Evolutionary conservation across 1,140 invertebrate species (phyloP).

Genomic region (Macrotrachela quadricornifera): DNA sequence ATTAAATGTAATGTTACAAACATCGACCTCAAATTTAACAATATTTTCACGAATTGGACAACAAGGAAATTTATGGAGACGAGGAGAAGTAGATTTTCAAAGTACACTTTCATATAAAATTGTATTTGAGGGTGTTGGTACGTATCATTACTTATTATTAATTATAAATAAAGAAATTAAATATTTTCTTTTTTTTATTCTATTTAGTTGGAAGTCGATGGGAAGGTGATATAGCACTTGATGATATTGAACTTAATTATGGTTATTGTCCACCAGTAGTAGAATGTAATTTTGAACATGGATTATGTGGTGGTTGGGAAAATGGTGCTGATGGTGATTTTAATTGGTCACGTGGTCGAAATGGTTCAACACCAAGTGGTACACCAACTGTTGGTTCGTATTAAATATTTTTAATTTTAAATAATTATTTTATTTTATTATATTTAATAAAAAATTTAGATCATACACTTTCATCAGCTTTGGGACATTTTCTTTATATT

Average conservation of each 20-base stretch:
- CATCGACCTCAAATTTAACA: not conserved
- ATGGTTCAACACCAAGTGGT: no score
- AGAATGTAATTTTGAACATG: not conserved
- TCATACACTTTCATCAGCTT: not conserved
- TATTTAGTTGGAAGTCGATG: conserved; percentile 10
- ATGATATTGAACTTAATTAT: conserved; percentile 16
- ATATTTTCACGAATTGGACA: conserved; percentile 17
- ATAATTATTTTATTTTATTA: no score
- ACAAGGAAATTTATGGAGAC: not conserved
- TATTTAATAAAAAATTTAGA: not conserved
- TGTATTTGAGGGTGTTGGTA: conserved; percentile 1
- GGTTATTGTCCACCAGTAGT: conserved; percentile 13
- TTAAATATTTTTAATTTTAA: no score
- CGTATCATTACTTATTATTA: no score
- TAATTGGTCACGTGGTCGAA: no score
- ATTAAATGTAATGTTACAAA: no score
- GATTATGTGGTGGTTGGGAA: no score
- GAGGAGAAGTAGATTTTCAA: conserved; percentile 8
- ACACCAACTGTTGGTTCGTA: no score
- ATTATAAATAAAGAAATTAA: no score
- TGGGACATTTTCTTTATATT: conserved; percentile 16
- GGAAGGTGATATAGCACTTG: conserved; percentile 17
- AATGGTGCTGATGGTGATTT: no score
- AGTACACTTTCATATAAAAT: conserved; percentile 5
- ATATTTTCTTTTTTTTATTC: not conserved